These are phyloP conservation scores for Hypocryptadius cinnamomeus DNA, from an alignment of 2,113 vertebrate genomes.

Conservation along the genomic window DNA sequence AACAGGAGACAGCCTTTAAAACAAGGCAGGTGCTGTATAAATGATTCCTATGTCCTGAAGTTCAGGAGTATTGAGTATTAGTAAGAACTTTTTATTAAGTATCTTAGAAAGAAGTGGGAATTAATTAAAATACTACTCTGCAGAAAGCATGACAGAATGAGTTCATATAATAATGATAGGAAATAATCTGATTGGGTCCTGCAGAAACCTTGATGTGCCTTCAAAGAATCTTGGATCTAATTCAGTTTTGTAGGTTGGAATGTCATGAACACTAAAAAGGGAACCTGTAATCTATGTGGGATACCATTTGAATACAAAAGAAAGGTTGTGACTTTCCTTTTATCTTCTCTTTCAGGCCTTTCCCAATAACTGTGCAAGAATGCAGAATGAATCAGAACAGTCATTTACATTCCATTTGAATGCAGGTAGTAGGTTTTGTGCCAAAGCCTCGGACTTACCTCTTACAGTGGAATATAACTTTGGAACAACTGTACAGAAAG, in stretches of 20 bases:
- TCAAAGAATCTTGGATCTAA: background rate
- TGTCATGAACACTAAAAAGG: background rate
- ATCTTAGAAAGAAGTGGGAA: background rate
- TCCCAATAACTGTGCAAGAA: background rate
- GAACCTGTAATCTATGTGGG: background rate
- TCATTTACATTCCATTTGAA: background rate
- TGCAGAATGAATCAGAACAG: background rate
- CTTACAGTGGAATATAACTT: background rate
- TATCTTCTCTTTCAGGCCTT: background rate
- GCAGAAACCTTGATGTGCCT: background rate
- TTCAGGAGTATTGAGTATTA: background rate
- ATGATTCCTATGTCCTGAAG: background rate
- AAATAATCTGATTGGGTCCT: background rate
- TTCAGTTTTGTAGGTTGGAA: background rate
- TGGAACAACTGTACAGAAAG: background rate
- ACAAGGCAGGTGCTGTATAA: background rate
- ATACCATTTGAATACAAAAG: background rate
- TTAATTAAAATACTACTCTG: background rate
- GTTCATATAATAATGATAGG: background rate
- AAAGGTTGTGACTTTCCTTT: background rate
- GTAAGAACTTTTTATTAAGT: background rate
- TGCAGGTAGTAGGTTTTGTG: background rate
- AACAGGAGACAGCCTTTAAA: background rate
- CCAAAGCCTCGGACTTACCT: background rate
- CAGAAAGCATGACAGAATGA: background rate